These are phyloP conservation scores for Drosophila aldrichi DNA, from an alignment of 2,888 invertebrate genomes.

Conservation along the genomic window DNA sequence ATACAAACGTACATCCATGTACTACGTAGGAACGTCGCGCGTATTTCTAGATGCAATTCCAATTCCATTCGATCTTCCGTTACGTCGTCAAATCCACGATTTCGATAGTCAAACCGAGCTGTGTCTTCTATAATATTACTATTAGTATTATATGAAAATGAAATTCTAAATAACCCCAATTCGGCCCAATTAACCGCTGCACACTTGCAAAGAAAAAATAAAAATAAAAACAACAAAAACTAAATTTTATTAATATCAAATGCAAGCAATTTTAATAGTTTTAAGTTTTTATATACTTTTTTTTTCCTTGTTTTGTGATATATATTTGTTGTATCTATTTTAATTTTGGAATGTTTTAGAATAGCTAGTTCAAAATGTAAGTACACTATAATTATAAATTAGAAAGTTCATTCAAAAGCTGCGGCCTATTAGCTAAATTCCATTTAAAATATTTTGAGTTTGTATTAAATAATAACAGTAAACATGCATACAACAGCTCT, in stretches of 20 bases:
- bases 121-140: slow-evolving; percentile 32
- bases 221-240: neutral
- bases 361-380: slow-evolving; percentile 45
- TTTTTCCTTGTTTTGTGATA: slow-evolving; percentile 5
- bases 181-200: slow-evolving; percentile 50
- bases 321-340: slow-evolving; percentile 23
- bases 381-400: slow-evolving; percentile 15
- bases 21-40: slow-evolving; percentile 33
- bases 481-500: slow-evolving; percentile 1
- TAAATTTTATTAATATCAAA: slow-evolving; percentile 15
- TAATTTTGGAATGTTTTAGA: slow-evolving; percentile 35
- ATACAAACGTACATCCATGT: slow-evolving; percentile 18
- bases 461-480: neutral
- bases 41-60: slow-evolving; percentile 29
- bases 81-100: slow-evolving; percentile 77
- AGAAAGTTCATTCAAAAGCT: neutral
- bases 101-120: slow-evolving; percentile 72
- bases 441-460: neutral
- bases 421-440: slow-evolving; percentile 3
- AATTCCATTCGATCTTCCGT: slow-evolving; percentile 57
- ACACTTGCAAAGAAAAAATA: slow-evolving; percentile 33
- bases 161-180: slow-evolving; percentile 27
- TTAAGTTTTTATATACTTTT: slow-evolving; percentile 29
- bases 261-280: slow-evolving; percentile 27
- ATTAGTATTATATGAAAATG: slow-evolving; percentile 25